Evolutionary conservation across 2,797 vertebrate species (phyloP).

Genomic region (Menidia menidia): DNA sequence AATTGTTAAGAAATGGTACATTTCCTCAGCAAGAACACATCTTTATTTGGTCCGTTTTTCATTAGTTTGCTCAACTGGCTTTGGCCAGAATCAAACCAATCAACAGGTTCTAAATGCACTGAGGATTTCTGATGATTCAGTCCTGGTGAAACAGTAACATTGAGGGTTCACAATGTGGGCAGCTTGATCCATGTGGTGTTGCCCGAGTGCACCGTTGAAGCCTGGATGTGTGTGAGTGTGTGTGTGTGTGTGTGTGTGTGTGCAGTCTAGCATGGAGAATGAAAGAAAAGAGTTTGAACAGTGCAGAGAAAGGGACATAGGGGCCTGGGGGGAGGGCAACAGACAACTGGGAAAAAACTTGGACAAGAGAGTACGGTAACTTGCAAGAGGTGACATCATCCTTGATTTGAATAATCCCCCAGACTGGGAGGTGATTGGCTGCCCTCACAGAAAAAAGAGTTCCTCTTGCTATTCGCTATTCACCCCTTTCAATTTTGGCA

Average conservation of each 20-base stretch:
- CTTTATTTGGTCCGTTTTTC: not conserved
- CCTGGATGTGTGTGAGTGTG: not conserved
- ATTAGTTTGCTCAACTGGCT: not conserved
- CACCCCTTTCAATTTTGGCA: conserved; percentile 76
- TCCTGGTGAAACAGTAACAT: conserved; percentile 45
- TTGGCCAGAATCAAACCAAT: not conserved
- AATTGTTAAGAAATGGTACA: no score
- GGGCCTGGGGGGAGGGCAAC: conserved; percentile 62
- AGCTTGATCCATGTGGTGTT: conserved; percentile 67
- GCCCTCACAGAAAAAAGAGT: conserved; percentile 68
- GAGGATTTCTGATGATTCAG: conserved; percentile 18
- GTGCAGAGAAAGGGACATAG: conserved; percentile 56
- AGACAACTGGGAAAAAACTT: conserved; percentile 67
- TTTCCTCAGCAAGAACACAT: not conserved
- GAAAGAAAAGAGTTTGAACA: conserved; percentile 69
- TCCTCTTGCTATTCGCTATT: conserved; percentile 71
- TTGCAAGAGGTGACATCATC: conserved; percentile 84
- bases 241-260: conserved; percentile 53
- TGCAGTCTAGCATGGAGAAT: conserved; percentile 66
- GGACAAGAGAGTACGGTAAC: conserved; percentile 73
- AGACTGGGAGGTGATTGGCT: conserved; percentile 75
- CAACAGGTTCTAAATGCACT: conserved; percentile 63
- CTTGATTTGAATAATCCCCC: conserved; percentile 82
- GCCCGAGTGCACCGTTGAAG: conserved; percentile 45
- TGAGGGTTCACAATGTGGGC: conserved; percentile 55